These are phyloP conservation scores for Danio aesculapii DNA, from an alignment of 2,797 vertebrate genomes.

Conservation along the genomic window DNA sequence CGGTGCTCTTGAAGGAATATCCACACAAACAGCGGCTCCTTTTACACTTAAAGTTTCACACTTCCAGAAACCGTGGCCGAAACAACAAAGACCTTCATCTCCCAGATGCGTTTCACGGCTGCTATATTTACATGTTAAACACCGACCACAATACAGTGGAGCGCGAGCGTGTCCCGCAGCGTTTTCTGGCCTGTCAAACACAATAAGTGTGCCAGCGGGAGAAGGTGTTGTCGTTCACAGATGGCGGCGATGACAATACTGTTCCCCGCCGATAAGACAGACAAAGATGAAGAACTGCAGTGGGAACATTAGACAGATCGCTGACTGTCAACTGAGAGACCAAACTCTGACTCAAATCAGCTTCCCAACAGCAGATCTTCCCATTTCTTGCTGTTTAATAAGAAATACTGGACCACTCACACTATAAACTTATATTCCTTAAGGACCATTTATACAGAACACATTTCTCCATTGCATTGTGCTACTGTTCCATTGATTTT, in stretches of 20 bases:
- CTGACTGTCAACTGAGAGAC: conserved; percentile 12
- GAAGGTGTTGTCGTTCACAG: conserved; percentile 25
- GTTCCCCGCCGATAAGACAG: conserved; percentile 1
- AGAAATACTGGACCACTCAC: neutral
- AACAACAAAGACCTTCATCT: conserved; percentile 33
- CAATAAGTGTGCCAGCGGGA: conserved; percentile 36
- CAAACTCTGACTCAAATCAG: conserved; percentile 8
- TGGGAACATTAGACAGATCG: conserved; percentile 44
- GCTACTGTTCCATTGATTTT: too few species aligned
- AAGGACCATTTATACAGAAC: too few species aligned
- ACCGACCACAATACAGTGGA: conserved; percentile 42
- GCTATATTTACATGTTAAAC: conserved; percentile 62
- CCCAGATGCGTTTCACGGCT: conserved; percentile 5
- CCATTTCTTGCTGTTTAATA: neutral
- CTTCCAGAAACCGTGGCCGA: conserved; percentile 12
- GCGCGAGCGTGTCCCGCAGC: conserved; percentile 28
- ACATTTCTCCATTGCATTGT: too few species aligned
- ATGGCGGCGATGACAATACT: conserved; percentile 35
- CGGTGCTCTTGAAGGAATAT: conserved; percentile 39
- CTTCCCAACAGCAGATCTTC: neutral
- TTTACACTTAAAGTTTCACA: conserved; percentile 53
- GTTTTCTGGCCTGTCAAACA: conserved; percentile 43
- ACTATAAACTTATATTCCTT: neutral
- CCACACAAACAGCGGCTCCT: conserved; percentile 16
- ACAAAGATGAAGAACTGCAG: conserved; percentile 14